A percentile compares a stretch with the other conserved stretches of the same genome.
These are phyloP conservation scores for Notospermus geniculatus DNA, from an alignment of 1,140 invertebrate species.

Conservation along the genomic window DNA sequence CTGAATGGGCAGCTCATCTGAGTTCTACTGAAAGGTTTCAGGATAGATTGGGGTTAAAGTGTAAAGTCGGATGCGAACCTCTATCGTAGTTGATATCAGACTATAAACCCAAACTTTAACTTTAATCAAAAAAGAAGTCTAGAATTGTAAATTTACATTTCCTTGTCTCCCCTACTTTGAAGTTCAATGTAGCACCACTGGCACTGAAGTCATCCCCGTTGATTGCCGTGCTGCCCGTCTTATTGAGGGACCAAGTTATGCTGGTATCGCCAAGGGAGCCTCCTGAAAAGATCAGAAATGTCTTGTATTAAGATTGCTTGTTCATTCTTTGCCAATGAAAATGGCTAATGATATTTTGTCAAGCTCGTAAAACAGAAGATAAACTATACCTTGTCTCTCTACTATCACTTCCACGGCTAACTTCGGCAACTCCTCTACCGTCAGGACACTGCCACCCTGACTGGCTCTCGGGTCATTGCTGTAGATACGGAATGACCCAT, in stretches of 20 bases:
- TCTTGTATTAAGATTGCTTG: background rate
- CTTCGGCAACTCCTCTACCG: conserved; percentile 41
- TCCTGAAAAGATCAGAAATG: conserved; percentile 28
- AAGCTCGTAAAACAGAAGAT: too few species aligned
- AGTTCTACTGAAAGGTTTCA: too few species aligned
- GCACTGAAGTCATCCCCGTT: conserved; percentile 43
- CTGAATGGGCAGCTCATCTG: too few species aligned
- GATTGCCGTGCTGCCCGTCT: conserved; percentile 29
- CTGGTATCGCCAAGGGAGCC: conserved; percentile 45
- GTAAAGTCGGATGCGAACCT: too few species aligned
- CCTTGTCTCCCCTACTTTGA: conserved; percentile 36
- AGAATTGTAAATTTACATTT: conserved; percentile 39
- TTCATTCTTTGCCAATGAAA: too few species aligned
- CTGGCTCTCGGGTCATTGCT: conserved; percentile 33
- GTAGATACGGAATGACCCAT: conserved; percentile 44
- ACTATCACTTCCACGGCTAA: conserved; percentile 47
- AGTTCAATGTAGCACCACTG: conserved; percentile 49
- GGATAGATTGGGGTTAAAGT: too few species aligned
- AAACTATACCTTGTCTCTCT: conserved; percentile 49
- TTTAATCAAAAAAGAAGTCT: too few species aligned
- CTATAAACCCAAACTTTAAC: too few species aligned
- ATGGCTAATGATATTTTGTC: too few species aligned
- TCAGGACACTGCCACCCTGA: conserved; percentile 28
- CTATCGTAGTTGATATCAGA: too few species aligned
- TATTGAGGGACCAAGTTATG: conserved; percentile 42